Base-by-base conservation (phyloP, 2,113 vertebrate genomes). In the Tichodroma muraria region DNA sequence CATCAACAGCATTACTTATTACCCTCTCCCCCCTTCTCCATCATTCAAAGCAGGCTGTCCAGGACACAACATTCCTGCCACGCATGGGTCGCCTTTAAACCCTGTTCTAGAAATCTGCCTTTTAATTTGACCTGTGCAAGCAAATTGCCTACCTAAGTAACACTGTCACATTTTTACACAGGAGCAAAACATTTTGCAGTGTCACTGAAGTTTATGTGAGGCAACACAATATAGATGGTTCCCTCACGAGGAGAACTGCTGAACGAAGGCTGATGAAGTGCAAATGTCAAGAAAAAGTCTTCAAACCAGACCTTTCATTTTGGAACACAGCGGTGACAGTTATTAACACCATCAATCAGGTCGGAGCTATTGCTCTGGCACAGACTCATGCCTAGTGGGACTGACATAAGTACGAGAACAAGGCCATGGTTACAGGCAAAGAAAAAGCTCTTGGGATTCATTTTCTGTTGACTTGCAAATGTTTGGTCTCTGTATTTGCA, bases 341-440 rank as follows among this genome's bases (percentile, higher is more conserved):
- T 97, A 96, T 95, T 94, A 97, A 95, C 90, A 95, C 82, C 88
- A 96, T 96, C 93, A 90, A 95, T 96, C 96, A 97, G 93, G 86
- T 71, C 0, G 1, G n/a, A 88, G 95, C 88, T 69, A 93, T 84
- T 81, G 75, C 85, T 88, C 6, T 95, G 95, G 94, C 95, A 89
- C 61, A 78, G 42, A 24, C 64, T 83, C 68, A 1, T 68, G 94
- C 85, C 79, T 71, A 31, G 75, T 53, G 76, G 91, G 83, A 90
- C 88, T 88, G 92, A 96, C 88, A 97, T 53, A 76, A 88, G 85
- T 57, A 68, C 1, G 0, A 91, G 82, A 80, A 79, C 90, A 94
- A 92, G 94, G 73, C 94, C 53, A 35, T 23, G 56, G 91, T 83
- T 93, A 56, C 24, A 77, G 79, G 82, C 75, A 7, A 84, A 68